Percentiles rank a stretch among this genome's conserved stretches.
These are phyloP conservation scores for Strigamia transsilvanica DNA, from an alignment of 2,888 invertebrate species.

Conservation along the genomic window DNA sequence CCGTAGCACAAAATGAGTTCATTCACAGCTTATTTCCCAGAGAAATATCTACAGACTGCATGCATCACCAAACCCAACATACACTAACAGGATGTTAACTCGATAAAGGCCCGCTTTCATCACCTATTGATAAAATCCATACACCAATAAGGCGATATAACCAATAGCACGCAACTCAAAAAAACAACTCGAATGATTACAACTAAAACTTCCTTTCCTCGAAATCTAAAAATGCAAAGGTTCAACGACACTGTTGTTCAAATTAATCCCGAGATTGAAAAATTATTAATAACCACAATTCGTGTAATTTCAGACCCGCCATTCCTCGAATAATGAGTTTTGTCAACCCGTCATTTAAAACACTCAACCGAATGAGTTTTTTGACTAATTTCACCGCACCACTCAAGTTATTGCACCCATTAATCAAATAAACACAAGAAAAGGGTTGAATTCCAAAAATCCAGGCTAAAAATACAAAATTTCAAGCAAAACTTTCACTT, in stretches of 20 bases:
- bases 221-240: not conserved
- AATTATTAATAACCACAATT: not conserved
- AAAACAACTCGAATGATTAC: not conserved
- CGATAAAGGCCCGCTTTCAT: slow-evolving; percentile 29
- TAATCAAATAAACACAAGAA: too few species aligned
- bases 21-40: slow-evolving; percentile 40
- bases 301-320: too few species aligned
- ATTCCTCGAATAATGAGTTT: not conserved
- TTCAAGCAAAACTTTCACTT: too few species aligned
- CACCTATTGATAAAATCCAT: not conserved
- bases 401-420: not conserved
- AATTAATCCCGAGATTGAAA: not conserved
- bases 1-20: slow-evolving; percentile 29
- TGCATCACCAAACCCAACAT: slow-evolving; percentile 13
- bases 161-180: not conserved
- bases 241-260: not conserved
- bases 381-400: not conserved
- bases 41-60: slow-evolving; percentile 13
- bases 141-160: slow-evolving; percentile 2
- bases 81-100: slow-evolving; percentile 36
- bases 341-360: not conserved
- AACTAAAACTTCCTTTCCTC: not conserved
- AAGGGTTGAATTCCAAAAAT: too few species aligned
- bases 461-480: too few species aligned
- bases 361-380: not conserved